Evolutionary conservation across 2,113 vertebrate species (phyloP).

Genomic region (Formicarius rufipectus): DNA sequence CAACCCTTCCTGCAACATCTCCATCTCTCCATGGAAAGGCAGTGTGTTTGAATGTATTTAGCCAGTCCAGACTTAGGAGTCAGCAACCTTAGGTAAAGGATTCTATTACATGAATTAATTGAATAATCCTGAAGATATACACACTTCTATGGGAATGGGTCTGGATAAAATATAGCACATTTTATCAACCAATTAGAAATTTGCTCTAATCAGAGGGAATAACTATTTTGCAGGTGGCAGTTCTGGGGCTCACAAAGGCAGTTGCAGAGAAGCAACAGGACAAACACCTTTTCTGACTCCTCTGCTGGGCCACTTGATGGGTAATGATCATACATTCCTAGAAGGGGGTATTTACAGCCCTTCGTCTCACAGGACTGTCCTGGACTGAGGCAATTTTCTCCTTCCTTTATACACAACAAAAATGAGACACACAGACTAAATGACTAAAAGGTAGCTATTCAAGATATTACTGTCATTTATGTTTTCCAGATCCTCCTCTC

Average conservation of each 20-base stretch:
- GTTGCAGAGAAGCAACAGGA: neutral
- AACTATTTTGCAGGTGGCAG: neutral
- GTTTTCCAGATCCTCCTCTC: neutral
- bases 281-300: neutral
- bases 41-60: neutral
- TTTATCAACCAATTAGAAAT: neutral
- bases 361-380: neutral
- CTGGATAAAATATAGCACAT: neutral
- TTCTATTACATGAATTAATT: neutral
- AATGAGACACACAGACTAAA: neutral
- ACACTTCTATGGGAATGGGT: neutral
- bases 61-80: neutral
- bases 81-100: neutral
- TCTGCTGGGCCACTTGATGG: rapidly evolving
- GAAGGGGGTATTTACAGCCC: neutral
- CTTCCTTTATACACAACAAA: neutral
- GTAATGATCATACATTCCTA: neutral
- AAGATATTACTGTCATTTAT: neutral
- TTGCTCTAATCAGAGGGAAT: neutral
- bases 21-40: neutral
- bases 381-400: neutral
- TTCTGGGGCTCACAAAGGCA: neutral
- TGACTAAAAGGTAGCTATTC: neutral
- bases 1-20: neutral
- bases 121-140: neutral